Percentiles rank a stretch among this genome's conserved stretches.
These are phyloP conservation scores for Megaceryle torquata DNA, from an alignment of 2,113 vertebrate species.

Conservation along the genomic window DNA sequence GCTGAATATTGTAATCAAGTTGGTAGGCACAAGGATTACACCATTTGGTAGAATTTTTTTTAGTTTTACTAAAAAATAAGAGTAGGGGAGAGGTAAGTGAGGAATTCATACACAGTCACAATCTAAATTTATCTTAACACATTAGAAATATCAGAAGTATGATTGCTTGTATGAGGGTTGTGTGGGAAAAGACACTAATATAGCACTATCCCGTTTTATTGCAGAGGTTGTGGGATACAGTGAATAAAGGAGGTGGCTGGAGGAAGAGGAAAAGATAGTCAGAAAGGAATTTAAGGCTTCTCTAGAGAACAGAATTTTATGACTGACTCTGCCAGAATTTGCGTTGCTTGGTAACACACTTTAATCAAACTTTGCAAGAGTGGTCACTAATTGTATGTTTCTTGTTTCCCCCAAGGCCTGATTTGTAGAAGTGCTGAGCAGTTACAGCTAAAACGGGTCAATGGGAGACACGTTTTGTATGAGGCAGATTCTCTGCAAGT, in stretches of 20 bases:
- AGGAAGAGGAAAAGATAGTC: background rate
- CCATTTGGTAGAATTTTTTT: background rate
- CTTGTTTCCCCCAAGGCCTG: background rate
- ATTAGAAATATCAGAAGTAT: background rate
- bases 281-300: background rate
- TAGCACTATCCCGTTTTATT: background rate
- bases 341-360: conserved; percentile 39
- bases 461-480: background rate
- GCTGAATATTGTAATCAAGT: background rate
- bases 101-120: background rate
- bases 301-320: background rate
- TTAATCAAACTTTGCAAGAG: conserved; percentile 18
- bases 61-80: background rate
- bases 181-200: background rate
- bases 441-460: background rate
- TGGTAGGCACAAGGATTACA: background rate
- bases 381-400: background rate
- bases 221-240: background rate
- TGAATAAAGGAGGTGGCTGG: background rate
- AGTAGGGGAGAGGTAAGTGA: background rate
- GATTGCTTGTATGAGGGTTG: background rate
- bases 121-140: background rate
- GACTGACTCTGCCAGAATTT: conserved; percentile 5
- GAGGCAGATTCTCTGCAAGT: background rate
- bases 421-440: background rate